Base-by-base conservation (phyloP, 64 coral and sea anemone species). In the Porites lutea region DNA sequence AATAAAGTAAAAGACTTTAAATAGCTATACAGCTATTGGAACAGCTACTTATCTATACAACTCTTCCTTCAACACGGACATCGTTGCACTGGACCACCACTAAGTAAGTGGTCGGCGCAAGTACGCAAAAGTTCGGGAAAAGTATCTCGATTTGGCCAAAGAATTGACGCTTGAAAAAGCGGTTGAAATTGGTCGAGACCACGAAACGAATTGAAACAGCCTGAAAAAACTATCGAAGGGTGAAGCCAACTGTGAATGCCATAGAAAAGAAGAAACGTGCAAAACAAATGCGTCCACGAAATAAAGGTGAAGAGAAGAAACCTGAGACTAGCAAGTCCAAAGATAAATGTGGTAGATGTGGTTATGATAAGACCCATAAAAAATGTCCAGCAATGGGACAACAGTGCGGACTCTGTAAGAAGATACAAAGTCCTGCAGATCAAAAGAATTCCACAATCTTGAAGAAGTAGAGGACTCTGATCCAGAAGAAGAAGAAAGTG, bases 331-430 rank as follows among this genome's bases (percentile, higher is more conserved):
- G 3, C 22, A 21, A 82, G 15, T 61, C 23, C 9, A 62, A 19
- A 48, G 7, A 88, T 13, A 89, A 65, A 65, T 91, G 89, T 43
- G 43, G 23, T 2, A 7, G 71, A 13, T 91, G 65, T 82, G 89
- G 78, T 15, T 91, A 82, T 48, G 48, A 83, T 8, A 71, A 83
- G 12, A 18, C 78, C n/a, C 69, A 91, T 54, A 57, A 81, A 54
- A 83, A 91, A 75, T 91, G 89, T 65, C 69, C 68, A 58, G 79
- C 79, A 60, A 91, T 51, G 59, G 79, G 79, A 63, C 55, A 91
- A 63, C 79, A 75, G 48, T 91, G 79, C 21, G 8, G 79, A 64
- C n/a, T 71, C 3, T 83, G 79, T 37, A 53, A 48, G 13, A 91
- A 91, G 66, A 58, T 37, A 43, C 89, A 74, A 91, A 71, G 61